Evolutionary conservation across 2,888 invertebrate genomes (phyloP), one percentile per base, ranked within the genome.

Genomic region (Malachius bipustulatus): DNA sequence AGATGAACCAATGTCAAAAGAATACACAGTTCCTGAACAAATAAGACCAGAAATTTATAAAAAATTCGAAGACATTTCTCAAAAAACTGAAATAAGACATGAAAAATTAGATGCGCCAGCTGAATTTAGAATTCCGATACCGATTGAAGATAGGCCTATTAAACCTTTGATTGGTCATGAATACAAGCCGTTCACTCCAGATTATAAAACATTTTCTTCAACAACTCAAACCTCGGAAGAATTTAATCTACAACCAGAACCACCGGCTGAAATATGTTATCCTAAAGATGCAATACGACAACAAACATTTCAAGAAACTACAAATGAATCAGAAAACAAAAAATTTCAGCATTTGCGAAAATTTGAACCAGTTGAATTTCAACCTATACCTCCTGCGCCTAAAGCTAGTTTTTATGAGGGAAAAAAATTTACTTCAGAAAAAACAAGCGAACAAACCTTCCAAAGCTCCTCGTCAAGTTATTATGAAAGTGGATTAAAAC

Each of bases 241-340:
- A 38, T 64, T 76, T 31, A 66, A 68, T 50, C 54, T 79, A 2
- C 64, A 69, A 35, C 78, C 77, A 1, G 80, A 77, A 47, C 73
- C 78, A n/a, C 78, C 79, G 6, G 77, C 79, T 19, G 75, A 78
- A 60, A 73, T 78, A 30, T 73, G 74, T 26, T 77, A 69, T 45
- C 68, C 12, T n/a, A 14, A 11, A 9, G 16, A 19, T 8, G n/a
- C 24, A 19, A 19, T 8, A 19, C n/a, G 6, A 8, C 24, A 19
- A 6, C 6, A 19, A n/a, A n/a, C 6, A 19, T n/a, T 19, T n/a
- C 6, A n/a, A n/a, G 24, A 19, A 19, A 19, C 51, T 48, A 9
- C 45, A 45, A 14, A 47, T 47, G 1, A 49, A 44, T 14, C 40
- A 49, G 3, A 45, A 43, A 29, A 34, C 29, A 34, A 26, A 33